Evolutionary conservation across 92 coral and sea anemone genomes (phyloP).

Genomic region (Plumapathes pennacea): DNA sequence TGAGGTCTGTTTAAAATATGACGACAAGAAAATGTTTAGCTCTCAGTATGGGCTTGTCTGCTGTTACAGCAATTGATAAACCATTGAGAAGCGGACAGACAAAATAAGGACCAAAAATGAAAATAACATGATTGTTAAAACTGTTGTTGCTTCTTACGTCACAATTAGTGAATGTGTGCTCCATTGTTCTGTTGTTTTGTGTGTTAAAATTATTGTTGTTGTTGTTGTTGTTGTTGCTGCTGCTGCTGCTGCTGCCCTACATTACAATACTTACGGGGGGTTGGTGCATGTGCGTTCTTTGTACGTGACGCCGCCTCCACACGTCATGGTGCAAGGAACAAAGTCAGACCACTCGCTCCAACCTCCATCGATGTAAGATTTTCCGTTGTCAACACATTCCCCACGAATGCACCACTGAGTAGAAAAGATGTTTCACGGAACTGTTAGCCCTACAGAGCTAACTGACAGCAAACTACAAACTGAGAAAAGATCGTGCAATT

Average conservation of each 20-base stretch:
- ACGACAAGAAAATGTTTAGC: too few species aligned
- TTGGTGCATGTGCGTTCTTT: conserved; percentile 75
- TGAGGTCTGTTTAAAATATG: too few species aligned
- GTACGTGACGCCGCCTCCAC: conserved; percentile 82
- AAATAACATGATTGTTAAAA: conserved; percentile 1
- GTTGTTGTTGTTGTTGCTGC: too few species aligned
- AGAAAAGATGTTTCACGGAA: too few species aligned
- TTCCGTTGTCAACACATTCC: conserved; percentile 91
- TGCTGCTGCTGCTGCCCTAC: too few species aligned
- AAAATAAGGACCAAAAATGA: not conserved
- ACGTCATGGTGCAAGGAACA: conserved; percentile 58
- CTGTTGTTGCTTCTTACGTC: not conserved
- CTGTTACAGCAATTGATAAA: not conserved
- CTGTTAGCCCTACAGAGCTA: too few species aligned
- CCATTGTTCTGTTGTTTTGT: not conserved
- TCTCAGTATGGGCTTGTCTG: too few species aligned
- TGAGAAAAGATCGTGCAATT: too few species aligned
- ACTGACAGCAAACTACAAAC: too few species aligned
- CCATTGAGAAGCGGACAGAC: not conserved
- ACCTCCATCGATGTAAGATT: conserved; percentile 72
- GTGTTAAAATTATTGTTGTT: too few species aligned
- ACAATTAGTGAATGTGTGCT: not conserved
- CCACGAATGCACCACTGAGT: conserved; percentile 97
- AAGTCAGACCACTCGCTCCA: conserved; percentile 88
- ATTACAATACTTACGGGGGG: conserved; percentile 76